Conservation (phyloP, 2,888 invertebrate genomes). For the Drosophila parthenogenetica region DNA sequence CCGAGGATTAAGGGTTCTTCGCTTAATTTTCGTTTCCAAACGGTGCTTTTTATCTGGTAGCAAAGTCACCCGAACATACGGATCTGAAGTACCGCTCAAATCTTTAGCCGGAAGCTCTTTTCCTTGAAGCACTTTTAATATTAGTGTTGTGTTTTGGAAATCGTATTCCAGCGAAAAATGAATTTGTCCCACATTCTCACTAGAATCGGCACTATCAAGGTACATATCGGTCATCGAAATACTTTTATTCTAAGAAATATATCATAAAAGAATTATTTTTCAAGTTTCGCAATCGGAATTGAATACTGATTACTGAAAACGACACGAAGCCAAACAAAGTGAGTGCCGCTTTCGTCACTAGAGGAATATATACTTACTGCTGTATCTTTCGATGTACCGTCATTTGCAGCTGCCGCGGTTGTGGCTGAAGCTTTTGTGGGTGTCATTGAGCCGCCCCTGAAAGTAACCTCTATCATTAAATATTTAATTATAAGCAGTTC, state of each 20-base stretch:
- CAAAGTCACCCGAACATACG: constrained; percentile 95
- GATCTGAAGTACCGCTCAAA: constrained; percentile 96
- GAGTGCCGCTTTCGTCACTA: too few species aligned
- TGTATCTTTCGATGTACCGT: constrained; percentile 62
- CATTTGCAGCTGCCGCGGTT: constrained; percentile 37
- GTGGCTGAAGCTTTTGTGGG: constrained; percentile 52
- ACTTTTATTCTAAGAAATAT: constrained; percentile 90
- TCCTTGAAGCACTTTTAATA: constrained; percentile 96
- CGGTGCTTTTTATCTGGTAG: constrained; percentile 97
- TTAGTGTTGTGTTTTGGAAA: constrained; percentile 96
- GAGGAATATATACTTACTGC: constrained; percentile 45
- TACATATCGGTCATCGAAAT: constrained; percentile 97
- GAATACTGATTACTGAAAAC: too few species aligned
- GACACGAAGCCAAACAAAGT: too few species aligned
- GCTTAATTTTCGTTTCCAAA: constrained; percentile 95
- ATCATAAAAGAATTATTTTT: not conserved
- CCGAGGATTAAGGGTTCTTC: constrained; percentile 94
- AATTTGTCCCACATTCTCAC: constrained; percentile 97
- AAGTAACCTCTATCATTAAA: constrained; percentile 4
- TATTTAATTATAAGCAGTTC: not conserved
- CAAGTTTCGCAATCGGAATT: too few species aligned
- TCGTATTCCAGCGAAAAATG: constrained; percentile 97
- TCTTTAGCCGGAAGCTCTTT: constrained; percentile 97
- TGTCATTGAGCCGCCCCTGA: constrained; percentile 44
- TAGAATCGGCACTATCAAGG: constrained; percentile 96